A percentile compares a stretch with the other conserved stretches of the same genome.
Conservation (phyloP, 2,888 invertebrate species). For the Rhaphigaster nebulosa region DNA sequence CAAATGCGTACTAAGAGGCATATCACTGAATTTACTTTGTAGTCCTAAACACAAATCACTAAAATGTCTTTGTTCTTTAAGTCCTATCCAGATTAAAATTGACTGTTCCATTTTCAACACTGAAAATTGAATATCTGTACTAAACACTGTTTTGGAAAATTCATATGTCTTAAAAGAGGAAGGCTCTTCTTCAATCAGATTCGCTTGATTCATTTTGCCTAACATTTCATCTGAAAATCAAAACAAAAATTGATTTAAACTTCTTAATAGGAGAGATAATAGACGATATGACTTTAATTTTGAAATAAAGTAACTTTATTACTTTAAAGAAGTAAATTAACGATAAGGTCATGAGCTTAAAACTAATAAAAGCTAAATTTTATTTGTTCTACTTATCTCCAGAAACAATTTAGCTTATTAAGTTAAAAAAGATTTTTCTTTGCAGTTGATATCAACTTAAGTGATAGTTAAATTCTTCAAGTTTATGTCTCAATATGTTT, state of each 20-base stretch:
- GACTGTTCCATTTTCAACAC: slow-evolving; percentile 63
- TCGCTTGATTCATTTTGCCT: not conserved
- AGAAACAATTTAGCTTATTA: too few relatives aligned
- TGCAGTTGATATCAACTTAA: too few relatives aligned
- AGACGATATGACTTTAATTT: too few relatives aligned
- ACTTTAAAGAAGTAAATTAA: too few relatives aligned
- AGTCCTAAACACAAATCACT: slow-evolving; percentile 60
- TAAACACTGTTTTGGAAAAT: slow-evolving; percentile 59
- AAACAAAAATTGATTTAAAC: not conserved
- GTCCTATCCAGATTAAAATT: slow-evolving; percentile 63
- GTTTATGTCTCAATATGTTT: too few relatives aligned
- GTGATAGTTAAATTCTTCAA: too few relatives aligned
- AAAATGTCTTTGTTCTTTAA: slow-evolving; percentile 53
- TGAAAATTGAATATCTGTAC: slow-evolving; percentile 58
- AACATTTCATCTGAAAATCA: not conserved
- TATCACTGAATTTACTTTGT: slow-evolving; percentile 57
- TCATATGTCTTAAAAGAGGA: slow-evolving; percentile 55
- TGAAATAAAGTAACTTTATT: too few relatives aligned
- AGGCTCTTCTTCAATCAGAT: not conserved
- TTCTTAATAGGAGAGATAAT: too few relatives aligned
- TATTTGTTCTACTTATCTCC: too few relatives aligned
- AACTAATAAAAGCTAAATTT: too few relatives aligned
- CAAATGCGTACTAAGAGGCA: slow-evolving; percentile 60
- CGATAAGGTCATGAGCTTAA: too few relatives aligned
- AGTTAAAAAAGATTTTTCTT: too few relatives aligned